These are phyloP conservation scores for Lutjanus erythropterus DNA, from an alignment of 2,113 vertebrate species.

Conservation along the genomic window DNA sequence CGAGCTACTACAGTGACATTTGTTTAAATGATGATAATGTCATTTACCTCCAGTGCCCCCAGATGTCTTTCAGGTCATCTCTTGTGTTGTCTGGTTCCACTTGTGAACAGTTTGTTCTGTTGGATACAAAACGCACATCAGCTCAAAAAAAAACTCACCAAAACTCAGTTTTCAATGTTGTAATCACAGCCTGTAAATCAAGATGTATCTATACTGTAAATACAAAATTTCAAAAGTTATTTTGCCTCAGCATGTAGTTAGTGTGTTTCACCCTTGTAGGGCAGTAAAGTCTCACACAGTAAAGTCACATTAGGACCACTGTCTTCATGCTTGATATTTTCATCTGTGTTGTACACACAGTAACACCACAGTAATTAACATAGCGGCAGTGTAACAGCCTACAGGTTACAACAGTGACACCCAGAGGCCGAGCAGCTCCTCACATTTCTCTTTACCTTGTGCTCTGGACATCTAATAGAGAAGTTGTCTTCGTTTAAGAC, in stretches of 20 bases:
- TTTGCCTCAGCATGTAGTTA: too few relatives aligned
- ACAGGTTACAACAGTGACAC: slow-evolving; percentile 1
- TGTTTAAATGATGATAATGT: background rate
- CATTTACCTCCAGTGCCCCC: slow-evolving; percentile 53
- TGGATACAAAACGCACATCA: slow-evolving; percentile 26
- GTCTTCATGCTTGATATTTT: background rate
- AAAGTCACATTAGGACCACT: too few relatives aligned
- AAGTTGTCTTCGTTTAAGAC: slow-evolving; percentile 85
- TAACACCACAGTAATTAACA: too few relatives aligned
- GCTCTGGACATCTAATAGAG: slow-evolving; percentile 82
- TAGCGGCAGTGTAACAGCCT: background rate
- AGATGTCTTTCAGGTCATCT: slow-evolving; percentile 72
- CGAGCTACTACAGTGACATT: background rate
- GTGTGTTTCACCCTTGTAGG: background rate
- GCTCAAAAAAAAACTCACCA: background rate
- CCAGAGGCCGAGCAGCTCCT: background rate
- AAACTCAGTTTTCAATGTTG: background rate
- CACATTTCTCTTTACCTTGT: slow-evolving; percentile 76
- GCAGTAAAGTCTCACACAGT: too few relatives aligned
- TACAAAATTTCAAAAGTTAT: too few relatives aligned
- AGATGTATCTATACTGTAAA: too few relatives aligned
- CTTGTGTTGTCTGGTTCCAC: slow-evolving; percentile 56
- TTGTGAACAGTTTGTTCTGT: slow-evolving; percentile 77
- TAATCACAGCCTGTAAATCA: too few relatives aligned
- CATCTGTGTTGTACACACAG: background rate